These are phyloP conservation scores for Actinia tenebrosa DNA, from an alignment of 64 coral and sea anemone genomes.

Conservation along the genomic window DNA sequence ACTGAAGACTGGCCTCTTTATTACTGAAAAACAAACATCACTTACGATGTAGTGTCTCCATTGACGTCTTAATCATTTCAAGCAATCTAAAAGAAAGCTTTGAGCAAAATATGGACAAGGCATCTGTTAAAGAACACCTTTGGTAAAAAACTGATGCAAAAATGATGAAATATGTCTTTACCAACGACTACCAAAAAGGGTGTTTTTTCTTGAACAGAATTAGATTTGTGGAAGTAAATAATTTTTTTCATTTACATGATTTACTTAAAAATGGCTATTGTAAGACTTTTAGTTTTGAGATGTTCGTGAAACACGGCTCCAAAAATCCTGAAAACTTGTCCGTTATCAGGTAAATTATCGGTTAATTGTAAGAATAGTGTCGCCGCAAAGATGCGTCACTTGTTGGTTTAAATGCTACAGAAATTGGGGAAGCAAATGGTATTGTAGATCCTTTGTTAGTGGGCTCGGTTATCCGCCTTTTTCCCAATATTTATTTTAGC, in stretches of 20 bases:
- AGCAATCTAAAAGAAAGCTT: background rate
- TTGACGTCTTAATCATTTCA: background rate
- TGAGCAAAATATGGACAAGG: background rate
- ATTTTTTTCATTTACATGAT: background rate
- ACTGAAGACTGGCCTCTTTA: background rate
- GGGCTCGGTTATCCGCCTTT: too few relatives aligned
- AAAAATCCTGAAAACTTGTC: background rate
- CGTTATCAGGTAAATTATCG: background rate
- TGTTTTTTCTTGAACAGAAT: background rate
- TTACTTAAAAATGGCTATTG: background rate
- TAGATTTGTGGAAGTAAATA: background rate
- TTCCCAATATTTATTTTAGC: too few relatives aligned
- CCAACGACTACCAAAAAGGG: background rate
- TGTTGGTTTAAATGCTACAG: background rate
- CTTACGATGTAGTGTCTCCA: background rate
- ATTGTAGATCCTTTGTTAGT: too few relatives aligned
- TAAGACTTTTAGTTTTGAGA: background rate
- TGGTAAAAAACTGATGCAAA: background rate
- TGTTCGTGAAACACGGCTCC: background rate
- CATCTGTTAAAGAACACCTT: too few relatives aligned
- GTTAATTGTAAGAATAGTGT: background rate
- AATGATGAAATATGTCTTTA: background rate
- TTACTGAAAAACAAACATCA: constrained; percentile 3
- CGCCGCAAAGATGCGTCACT: background rate
- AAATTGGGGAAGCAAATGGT: background rate